Conservation (phyloP, 2,888 invertebrate species). For the Idaea aversata region DNA sequence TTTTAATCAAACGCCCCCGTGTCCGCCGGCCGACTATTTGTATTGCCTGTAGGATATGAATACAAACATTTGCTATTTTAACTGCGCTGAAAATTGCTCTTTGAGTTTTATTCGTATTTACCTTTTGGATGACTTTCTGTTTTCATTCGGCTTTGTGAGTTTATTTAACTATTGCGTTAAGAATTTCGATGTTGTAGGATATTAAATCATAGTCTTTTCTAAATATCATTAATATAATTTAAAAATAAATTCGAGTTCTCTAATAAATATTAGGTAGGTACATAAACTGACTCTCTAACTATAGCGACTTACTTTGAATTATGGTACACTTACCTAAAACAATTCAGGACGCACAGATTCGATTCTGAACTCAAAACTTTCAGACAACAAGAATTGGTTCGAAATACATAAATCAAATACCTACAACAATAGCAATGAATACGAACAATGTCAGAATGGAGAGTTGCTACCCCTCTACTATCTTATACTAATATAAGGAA, state of each 20-base stretch:
- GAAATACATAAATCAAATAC: not conserved
- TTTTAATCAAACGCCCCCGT: conserved; percentile 71
- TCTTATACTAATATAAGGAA: not conserved
- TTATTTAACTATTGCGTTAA: too few species aligned
- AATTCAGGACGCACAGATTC: not conserved
- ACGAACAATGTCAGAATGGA: not conserved
- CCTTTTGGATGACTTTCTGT: not conserved
- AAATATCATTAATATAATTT: too few species aligned
- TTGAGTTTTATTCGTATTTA: not conserved
- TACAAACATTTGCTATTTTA: conserved; percentile 9
- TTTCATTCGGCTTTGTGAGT: not conserved
- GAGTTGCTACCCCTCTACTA: not conserved
- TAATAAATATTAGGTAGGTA: not conserved
- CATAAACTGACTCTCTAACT: not conserved
- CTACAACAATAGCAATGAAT: not conserved
- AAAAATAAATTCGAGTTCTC: not conserved
- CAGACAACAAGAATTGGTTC: not conserved
- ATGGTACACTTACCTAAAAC: not conserved
- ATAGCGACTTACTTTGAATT: not conserved
- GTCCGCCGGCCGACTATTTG: conserved; percentile 25
- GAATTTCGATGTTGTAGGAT: too few species aligned
- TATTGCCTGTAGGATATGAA: conserved; percentile 9
- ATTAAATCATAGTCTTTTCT: too few species aligned
- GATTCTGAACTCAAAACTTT: not conserved
- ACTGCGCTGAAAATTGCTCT: not conserved